Evolutionary conservation across 2,888 invertebrate species (phyloP).

Genomic region (Zygothrica quintamaculata): DNA sequence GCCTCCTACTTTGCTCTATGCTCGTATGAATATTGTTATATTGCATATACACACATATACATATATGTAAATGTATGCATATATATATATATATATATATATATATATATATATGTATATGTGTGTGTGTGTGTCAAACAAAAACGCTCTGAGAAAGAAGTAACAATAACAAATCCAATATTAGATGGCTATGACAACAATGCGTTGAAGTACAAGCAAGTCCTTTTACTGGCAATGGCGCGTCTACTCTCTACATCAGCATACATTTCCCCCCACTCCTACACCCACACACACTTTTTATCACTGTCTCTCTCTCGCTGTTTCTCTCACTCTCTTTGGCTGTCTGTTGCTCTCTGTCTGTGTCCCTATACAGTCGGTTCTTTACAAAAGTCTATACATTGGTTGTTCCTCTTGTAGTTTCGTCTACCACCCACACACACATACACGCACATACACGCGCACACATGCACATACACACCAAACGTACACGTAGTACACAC

Average conservation of each 20-base stretch:
- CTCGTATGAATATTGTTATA: conserved; percentile 71
- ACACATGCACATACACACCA: too few relatives aligned
- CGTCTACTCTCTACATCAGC: not conserved
- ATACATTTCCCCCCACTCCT: too few relatives aligned
- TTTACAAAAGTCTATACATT: not conserved
- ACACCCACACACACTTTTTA: too few relatives aligned
- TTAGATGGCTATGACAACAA: conserved; percentile 71
- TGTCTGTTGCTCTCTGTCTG: not conserved
- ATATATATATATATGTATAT: not conserved
- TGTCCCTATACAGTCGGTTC: not conserved
- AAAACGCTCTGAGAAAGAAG: conserved; percentile 44
- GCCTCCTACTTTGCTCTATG: conserved; percentile 18
- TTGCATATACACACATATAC: conserved; percentile 47
- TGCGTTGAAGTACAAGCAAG: conserved; percentile 55
- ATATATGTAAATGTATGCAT: conserved; percentile 6
- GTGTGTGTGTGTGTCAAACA: not conserved
- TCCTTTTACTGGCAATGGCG: conserved; percentile 11
- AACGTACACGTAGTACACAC: too few relatives aligned
- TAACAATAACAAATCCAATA: conserved; percentile 78
- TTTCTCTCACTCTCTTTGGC: too few relatives aligned
- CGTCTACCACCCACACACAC: not conserved
- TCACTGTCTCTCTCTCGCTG: not conserved
- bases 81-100: conserved; percentile 1
- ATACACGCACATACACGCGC: not conserved
- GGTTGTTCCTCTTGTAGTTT: not conserved